phyloP scores from a whole-genome alignment of 2,113 vertebrate species.

The Paradoxurus hermaphroditus region DNA sequence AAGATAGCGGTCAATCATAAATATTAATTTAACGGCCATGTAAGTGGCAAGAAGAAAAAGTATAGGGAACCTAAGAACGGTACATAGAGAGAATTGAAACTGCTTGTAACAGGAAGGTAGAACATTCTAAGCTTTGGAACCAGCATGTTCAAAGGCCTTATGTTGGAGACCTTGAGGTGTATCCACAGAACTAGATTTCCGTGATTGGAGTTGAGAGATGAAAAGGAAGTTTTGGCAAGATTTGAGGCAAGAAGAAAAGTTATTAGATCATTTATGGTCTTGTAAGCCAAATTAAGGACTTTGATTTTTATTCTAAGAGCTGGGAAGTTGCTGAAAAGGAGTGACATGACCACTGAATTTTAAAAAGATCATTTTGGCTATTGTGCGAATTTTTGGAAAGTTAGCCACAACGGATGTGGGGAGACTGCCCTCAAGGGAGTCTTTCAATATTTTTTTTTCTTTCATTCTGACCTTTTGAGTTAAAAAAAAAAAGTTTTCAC shows the following conservation, averaged over 20 bases:
- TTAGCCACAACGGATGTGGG: not conserved
- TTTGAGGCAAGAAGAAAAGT: not conserved
- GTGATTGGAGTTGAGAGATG: not conserved
- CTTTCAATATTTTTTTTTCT: not conserved
- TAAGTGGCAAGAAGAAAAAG: not conserved
- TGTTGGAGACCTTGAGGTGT: not conserved
- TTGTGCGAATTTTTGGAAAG: not conserved
- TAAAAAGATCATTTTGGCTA: not conserved
- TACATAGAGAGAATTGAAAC: not conserved
- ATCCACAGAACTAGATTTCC: not conserved
- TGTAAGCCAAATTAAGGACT: not conserved
- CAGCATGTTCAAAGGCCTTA: not conserved
- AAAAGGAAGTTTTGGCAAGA: not conserved
- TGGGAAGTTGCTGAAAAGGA: not conserved
- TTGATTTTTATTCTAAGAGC: not conserved
- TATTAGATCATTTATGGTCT: not conserved
- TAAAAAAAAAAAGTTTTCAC: not conserved
- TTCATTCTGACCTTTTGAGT: not conserved
- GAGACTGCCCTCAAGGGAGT: not conserved
- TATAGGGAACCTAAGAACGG: not conserved
- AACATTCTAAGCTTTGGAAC: not conserved
- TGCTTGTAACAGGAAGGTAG: not conserved
- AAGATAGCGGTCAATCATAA: not conserved
- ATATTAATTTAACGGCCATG: not conserved
- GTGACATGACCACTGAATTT: not conserved